A percentile compares a stretch with the other conserved stretches of the same genome.
phyloP scores from a whole-genome alignment of 2,888 invertebrate species.

The Noctua janthina region DNA sequence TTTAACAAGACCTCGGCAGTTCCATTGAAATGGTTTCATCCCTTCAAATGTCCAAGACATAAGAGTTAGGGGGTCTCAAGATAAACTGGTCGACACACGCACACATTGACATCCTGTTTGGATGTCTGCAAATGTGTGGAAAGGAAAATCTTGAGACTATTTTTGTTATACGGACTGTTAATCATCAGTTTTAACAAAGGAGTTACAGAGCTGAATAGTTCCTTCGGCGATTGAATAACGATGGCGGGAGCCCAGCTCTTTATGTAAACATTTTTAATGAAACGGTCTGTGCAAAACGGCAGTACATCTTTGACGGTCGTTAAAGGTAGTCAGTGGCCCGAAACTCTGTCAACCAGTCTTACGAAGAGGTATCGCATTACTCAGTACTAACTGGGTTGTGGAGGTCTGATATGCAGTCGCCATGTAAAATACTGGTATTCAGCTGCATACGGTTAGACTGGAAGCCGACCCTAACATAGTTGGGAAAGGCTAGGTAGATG shows the following conservation, averaged over 20 bases:
- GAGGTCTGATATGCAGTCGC: too few relatives aligned
- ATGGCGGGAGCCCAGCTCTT: background rate
- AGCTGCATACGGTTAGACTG: too few relatives aligned
- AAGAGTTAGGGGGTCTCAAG: slow-evolving; percentile 62
- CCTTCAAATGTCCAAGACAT: slow-evolving; percentile 32
- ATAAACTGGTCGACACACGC: slow-evolving; percentile 64
- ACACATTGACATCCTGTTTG: slow-evolving; percentile 48
- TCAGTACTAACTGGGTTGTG: too few relatives aligned
- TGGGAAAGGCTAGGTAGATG: too few relatives aligned
- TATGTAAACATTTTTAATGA: background rate
- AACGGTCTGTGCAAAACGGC: background rate
- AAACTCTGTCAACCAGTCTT: too few relatives aligned
- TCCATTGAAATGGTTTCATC: slow-evolving; percentile 50
- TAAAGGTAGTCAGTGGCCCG: too few relatives aligned
- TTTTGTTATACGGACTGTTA: slow-evolving; percentile 65
- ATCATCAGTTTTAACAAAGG: slow-evolving; percentile 62
- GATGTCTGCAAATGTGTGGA: slow-evolving; percentile 57
- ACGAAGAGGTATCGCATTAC: too few relatives aligned
- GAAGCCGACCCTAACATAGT: too few relatives aligned
- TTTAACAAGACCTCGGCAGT: slow-evolving; percentile 54
- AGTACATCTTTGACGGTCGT: too few relatives aligned
- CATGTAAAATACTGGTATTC: too few relatives aligned
- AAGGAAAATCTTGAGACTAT: slow-evolving; percentile 70
- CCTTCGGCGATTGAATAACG: background rate
- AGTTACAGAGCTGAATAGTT: slow-evolving; percentile 6